Percentiles rank a stretch among this genome's conserved stretches.
Conservation (phyloP, 2,113 vertebrate species). For the Cryptotis parvus region DNA sequence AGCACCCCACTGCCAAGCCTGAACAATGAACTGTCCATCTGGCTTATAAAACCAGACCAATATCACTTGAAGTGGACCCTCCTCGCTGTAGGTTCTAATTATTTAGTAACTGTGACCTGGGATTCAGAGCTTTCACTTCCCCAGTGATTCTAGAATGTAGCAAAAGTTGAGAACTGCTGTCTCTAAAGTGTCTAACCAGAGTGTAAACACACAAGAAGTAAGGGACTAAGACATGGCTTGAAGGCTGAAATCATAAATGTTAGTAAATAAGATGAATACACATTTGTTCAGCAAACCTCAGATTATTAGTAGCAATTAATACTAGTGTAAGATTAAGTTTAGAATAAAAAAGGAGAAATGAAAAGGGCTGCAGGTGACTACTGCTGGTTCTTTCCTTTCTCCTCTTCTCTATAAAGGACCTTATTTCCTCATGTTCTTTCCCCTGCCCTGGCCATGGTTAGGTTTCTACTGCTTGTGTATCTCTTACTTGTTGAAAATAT, state of each 20-base stretch:
- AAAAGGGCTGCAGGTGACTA: neutral
- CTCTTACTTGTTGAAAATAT: too few relatives aligned
- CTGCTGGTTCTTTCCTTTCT: neutral
- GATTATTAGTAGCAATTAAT: neutral
- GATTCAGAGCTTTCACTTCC: neutral
- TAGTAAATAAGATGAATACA: neutral
- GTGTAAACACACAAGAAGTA: neutral
- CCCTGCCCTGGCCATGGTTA: neutral
- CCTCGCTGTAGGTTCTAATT: neutral
- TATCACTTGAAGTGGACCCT: too few relatives aligned
- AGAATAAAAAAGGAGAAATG: slow-evolving; percentile 20
- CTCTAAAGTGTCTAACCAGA: neutral
- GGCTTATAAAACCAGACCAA: too few relatives aligned
- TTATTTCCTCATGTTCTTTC: neutral
- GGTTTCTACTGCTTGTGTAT: neutral
- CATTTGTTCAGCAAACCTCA: slow-evolving; percentile 14
- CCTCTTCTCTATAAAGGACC: neutral
- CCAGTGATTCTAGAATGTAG: neutral
- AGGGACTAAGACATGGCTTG: neutral
- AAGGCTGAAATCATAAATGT: neutral
- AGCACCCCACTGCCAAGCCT: too few relatives aligned
- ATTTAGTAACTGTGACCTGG: neutral
- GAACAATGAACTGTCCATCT: too few relatives aligned
- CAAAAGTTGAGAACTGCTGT: neutral
- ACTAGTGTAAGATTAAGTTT: neutral